Percentiles rank a stretch among this genome's conserved stretches.
These are phyloP conservation scores for Enteromius paludinosus DNA, from an alignment of 2,797 vertebrate species.

Conservation along the genomic window DNA sequence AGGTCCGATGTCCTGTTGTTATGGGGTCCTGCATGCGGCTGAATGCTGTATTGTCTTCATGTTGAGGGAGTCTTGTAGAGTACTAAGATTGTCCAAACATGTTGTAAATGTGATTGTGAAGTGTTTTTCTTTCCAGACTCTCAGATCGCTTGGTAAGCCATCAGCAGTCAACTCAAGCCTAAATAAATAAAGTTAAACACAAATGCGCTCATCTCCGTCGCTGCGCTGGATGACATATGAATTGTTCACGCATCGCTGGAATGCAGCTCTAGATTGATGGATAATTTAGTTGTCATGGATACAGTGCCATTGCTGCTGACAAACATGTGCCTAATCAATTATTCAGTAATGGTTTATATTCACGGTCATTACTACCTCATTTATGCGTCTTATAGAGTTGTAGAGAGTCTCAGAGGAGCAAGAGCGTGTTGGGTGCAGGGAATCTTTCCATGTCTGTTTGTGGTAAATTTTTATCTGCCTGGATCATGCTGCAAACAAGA, in stretches of 20 bases:
- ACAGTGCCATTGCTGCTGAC: slow-evolving; percentile 19
- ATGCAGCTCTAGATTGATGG: slow-evolving; percentile 17
- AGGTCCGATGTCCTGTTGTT: background rate
- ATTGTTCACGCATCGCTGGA: slow-evolving; percentile 16
- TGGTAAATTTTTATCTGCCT: slow-evolving; percentile 31
- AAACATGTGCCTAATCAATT: slow-evolving; percentile 42
- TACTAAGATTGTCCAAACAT: slow-evolving; percentile 64
- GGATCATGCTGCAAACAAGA: slow-evolving; percentile 36
- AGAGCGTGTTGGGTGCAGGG: background rate
- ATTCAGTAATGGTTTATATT: slow-evolving; percentile 38
- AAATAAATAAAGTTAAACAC: slow-evolving; percentile 32
- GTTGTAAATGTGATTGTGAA: slow-evolving; percentile 18
- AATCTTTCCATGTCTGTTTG: slow-evolving; percentile 1
- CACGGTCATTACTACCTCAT: slow-evolving; percentile 26
- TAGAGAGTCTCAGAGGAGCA: slow-evolving; percentile 10
- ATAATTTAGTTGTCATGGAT: slow-evolving; percentile 35
- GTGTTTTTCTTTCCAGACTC: slow-evolving; percentile 72
- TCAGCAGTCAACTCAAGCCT: slow-evolving; percentile 26
- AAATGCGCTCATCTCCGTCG: background rate
- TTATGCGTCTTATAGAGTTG: slow-evolving; percentile 17
- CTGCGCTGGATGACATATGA: slow-evolving; percentile 20
- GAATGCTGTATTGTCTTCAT: slow-evolving; percentile 35
- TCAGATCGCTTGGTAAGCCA: slow-evolving; percentile 70
- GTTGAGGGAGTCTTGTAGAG: slow-evolving; percentile 56
- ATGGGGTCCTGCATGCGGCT: slow-evolving; percentile 47